Percentiles rank a stretch among this genome's conserved stretches.
Evolutionary conservation across 2,797 vertebrate genomes (phyloP).

Genomic region (Salmo trutta): DNA sequence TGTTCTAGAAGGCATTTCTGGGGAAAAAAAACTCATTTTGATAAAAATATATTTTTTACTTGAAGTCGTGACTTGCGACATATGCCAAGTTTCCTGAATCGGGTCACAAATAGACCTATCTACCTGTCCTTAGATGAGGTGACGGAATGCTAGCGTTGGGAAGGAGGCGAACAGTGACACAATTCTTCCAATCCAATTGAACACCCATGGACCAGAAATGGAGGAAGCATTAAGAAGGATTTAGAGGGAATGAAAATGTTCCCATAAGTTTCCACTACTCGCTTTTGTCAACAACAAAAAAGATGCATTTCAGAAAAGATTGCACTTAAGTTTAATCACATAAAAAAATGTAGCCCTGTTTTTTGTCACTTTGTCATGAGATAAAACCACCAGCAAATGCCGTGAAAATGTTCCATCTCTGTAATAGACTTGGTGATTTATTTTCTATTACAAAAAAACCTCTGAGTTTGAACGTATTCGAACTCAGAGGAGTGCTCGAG

Average conservation of each 20-base stretch:
- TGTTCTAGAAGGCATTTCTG: no score
- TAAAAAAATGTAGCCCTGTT: slow-evolving; percentile 4
- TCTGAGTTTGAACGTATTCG: slow-evolving; percentile 1
- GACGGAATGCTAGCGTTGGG: not conserved
- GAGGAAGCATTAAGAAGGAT: not conserved
- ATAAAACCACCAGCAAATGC: slow-evolving; percentile 17
- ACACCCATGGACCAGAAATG: not conserved
- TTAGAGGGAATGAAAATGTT: not conserved
- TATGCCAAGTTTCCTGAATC: no score
- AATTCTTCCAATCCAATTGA: slow-evolving; percentile 17
- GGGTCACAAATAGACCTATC: slow-evolving; percentile 14
- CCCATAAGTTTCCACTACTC: not conserved
- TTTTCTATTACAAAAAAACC: slow-evolving; percentile 46
- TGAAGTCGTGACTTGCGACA: no score
- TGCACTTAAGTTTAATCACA: not conserved
- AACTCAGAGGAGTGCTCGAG: not conserved
- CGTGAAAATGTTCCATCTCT: slow-evolving; percentile 20
- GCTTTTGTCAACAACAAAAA: not conserved
- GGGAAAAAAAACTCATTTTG: no score
- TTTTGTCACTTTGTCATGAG: slow-evolving; percentile 8
- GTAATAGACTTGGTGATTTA: slow-evolving; percentile 33
- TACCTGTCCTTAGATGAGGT: not conserved
- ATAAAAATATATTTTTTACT: no score
- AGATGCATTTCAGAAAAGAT: not conserved
- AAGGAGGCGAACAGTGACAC: not conserved